Conservation (phyloP, 1,140 invertebrate species). For the Zeugodacus cucurbitae region DNA sequence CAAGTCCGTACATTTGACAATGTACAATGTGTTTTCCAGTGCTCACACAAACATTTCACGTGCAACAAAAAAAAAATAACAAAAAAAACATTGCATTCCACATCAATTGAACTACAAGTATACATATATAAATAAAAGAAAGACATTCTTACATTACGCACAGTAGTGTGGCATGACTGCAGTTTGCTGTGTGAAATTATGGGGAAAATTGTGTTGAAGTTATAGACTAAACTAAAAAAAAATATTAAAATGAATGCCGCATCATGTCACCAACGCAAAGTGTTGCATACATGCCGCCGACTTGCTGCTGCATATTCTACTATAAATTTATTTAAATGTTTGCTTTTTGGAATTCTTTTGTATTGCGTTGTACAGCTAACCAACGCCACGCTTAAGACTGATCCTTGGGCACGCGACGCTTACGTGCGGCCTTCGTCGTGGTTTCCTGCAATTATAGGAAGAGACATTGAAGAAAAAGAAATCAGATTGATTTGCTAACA, state of each 20-base stretch:
- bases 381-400: constrained; percentile 49
- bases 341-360: constrained; percentile 33
- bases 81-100: background rate
- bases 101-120: background rate
- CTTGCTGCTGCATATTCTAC: constrained; percentile 12
- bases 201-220: background rate
- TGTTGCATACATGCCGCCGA: too few species aligned
- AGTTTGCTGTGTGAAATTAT: background rate
- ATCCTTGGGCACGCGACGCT: constrained; percentile 60
- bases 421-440: constrained; percentile 54
- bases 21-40: background rate
- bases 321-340: constrained; percentile 35
- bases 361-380: constrained; percentile 49
- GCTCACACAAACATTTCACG: background rate
- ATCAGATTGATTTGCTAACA: background rate
- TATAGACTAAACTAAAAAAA: background rate
- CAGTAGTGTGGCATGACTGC: background rate
- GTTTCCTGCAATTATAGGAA: constrained; percentile 48
- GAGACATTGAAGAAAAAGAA: background rate
- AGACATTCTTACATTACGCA: background rate
- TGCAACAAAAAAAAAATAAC: too few species aligned
- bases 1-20: background rate
- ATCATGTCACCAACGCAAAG: background rate
- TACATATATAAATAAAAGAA: background rate
- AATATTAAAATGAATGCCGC: background rate